Conservation (phyloP, 2,888 invertebrate genomes). For the Amphipyra tragopoginis region DNA sequence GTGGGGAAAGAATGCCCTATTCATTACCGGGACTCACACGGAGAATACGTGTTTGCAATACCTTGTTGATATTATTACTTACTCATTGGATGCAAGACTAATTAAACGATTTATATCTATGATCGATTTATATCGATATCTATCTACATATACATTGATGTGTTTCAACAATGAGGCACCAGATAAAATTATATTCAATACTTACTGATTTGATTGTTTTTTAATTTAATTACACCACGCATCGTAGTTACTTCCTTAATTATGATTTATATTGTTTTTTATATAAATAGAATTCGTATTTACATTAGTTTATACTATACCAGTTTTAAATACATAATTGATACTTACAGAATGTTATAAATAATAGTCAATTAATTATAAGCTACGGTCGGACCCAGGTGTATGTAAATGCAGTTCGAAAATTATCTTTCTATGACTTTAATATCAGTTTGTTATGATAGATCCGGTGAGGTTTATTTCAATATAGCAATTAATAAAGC, state of each 20-base stretch:
- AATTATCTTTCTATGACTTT: conserved; percentile 1
- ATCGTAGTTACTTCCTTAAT: conserved; percentile 30
- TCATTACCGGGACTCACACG: no score
- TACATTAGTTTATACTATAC: conserved; percentile 9
- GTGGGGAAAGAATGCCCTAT: no score
- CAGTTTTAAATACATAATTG: conserved; percentile 8
- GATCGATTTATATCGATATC: no score
- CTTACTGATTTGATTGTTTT: conserved; percentile 27
- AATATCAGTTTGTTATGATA: not conserved
- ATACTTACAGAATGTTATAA: conserved; percentile 11
- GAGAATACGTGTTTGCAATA: no score
- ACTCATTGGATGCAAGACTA: no score
- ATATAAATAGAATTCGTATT: conserved; percentile 11
- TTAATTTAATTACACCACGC: conserved; percentile 20
- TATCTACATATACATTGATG: not conserved
- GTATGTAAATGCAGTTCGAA: conserved; percentile 3
- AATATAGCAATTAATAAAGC: not conserved
- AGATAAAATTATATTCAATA: conserved; percentile 7
- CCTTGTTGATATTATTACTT: no score
- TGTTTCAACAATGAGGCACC: not conserved
- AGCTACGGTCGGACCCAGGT: not conserved
- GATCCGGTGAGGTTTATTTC: not conserved
- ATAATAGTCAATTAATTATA: conserved; percentile 13
- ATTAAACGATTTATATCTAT: no score
- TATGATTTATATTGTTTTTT: conserved; percentile 20